phyloP scores from a whole-genome alignment of 2,797 vertebrate genomes.

The Amblyraja radiata region DNA sequence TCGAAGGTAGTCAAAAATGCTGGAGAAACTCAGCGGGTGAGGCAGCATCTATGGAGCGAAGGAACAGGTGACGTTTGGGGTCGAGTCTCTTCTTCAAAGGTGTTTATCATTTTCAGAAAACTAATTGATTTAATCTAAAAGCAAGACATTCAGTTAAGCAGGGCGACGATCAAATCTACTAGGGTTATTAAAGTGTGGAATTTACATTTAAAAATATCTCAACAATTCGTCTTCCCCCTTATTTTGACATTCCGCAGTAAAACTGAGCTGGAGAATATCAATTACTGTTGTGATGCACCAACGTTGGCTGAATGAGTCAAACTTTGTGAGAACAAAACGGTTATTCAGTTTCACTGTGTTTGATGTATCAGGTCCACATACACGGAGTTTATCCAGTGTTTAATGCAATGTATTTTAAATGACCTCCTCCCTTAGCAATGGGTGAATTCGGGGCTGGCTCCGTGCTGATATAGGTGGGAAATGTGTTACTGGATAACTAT shows the following conservation, averaged over 20 bases:
- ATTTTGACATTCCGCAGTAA: no score
- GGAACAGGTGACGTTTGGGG: no score
- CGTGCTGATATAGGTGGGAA: background rate
- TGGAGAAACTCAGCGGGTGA: no score
- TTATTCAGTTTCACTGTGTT: background rate
- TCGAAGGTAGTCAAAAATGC: no score
- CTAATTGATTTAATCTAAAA: background rate
- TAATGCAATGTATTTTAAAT: no score
- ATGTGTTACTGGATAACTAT: constrained; percentile 12
- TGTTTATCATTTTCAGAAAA: background rate
- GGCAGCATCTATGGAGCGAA: no score
- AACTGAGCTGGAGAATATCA: no score
- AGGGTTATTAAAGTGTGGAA: background rate
- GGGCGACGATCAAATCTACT: background rate
- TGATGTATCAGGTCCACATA: background rate
- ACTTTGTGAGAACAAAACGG: background rate
- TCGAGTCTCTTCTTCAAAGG: no score
- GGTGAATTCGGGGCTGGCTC: background rate
- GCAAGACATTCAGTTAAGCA: background rate
- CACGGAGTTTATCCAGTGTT: background rate
- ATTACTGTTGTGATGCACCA: no score
- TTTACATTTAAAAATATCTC: background rate
- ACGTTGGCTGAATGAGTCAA: background rate
- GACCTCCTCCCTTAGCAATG: background rate
- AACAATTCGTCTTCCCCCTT: no score